Percentiles rank a stretch among this genome's conserved stretches.
phyloP scores from a whole-genome alignment of 2,888 invertebrate species.

The Apotomis betuletana region DNA sequence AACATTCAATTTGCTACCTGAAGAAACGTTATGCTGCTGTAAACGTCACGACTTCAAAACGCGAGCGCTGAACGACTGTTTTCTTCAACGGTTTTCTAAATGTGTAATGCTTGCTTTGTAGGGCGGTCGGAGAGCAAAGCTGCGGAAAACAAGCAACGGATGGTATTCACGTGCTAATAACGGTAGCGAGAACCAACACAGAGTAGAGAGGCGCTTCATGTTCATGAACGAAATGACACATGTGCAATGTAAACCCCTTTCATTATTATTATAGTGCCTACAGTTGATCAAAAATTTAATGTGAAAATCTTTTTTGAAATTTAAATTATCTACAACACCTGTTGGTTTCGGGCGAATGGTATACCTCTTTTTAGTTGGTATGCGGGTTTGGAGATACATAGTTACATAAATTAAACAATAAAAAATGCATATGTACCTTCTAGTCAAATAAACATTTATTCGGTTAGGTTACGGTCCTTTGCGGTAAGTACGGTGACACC shows the following conservation, averaged over 20 bases:
- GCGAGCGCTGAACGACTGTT: slow-evolving; percentile 42
- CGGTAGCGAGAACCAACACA: not conserved
- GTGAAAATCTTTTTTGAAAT: not conserved
- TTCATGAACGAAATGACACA: slow-evolving; percentile 44
- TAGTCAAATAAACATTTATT: slow-evolving; percentile 40
- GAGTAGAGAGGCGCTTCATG: slow-evolving; percentile 22
- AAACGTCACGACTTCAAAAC: slow-evolving; percentile 56
- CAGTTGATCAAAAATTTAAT: not conserved
- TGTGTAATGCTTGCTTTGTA: slow-evolving; percentile 10
- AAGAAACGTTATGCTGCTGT: slow-evolving; percentile 68
- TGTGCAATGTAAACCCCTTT: slow-evolving; percentile 45
- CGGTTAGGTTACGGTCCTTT: slow-evolving; percentile 29
- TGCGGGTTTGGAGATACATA: too few relatives aligned
- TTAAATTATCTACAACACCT: not conserved
- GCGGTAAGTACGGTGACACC: slow-evolving; percentile 43
- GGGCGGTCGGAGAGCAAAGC: not conserved
- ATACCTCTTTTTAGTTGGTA: too few relatives aligned
- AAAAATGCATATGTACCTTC: slow-evolving; percentile 13
- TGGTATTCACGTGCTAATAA: slow-evolving; percentile 3
- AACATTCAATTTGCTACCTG: slow-evolving; percentile 78
- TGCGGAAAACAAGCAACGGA: slow-evolving; percentile 37
- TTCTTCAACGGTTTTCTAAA: not conserved
- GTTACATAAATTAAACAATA: not conserved
- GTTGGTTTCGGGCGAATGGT: too few relatives aligned
- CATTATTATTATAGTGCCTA: not conserved